Evolutionary conservation across 2,113 vertebrate species (phyloP).

Genomic region (rat (Rattus norvegicus)): GRCr8 NC_086023.1:52637001-52637500

Average conservation of each 20-base stretch:
- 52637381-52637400: background rate
- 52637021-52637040: background rate
- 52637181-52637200: background rate
- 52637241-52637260: background rate
- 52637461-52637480: background rate
- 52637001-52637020: background rate
- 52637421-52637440: background rate
- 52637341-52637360: background rate
- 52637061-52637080: background rate
- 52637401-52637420: background rate
- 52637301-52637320: constrained; percentile 25
- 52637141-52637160: background rate
- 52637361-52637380: background rate
- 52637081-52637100: background rate
- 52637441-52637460: background rate
- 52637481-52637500: background rate
- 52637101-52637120: background rate
- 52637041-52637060: background rate
- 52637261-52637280: background rate
- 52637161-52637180: background rate
- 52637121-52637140: background rate
- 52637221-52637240: background rate
- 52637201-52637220: background rate
- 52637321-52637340: background rate
- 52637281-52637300: too few species aligned